Evolutionary conservation across 2,888 invertebrate species (phyloP).

Genomic region (Drosophila robusta): DNA sequence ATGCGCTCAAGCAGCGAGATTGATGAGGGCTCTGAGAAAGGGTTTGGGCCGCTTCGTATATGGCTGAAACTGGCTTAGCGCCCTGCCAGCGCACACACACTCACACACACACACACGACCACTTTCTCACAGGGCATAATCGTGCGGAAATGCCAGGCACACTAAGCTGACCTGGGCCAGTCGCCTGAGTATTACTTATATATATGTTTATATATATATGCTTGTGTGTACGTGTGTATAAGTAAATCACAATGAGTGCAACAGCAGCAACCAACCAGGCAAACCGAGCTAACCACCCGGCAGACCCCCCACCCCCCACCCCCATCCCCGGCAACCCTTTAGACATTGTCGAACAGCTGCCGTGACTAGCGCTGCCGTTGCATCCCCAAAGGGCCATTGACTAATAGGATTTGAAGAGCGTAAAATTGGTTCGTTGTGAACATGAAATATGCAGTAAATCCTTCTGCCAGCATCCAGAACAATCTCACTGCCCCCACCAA

Average conservation of each 20-base stretch:
- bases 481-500: slow-evolving; percentile 26
- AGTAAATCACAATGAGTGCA: slow-evolving; percentile 75
- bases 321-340: slow-evolving; percentile 60
- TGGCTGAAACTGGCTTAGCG: slow-evolving; percentile 52
- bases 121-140: slow-evolving; percentile 59
- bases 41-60: slow-evolving; percentile 41
- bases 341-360: slow-evolving; percentile 72
- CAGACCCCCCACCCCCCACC: slow-evolving; percentile 19
- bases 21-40: slow-evolving; percentile 66
- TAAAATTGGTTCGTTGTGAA: slow-evolving; percentile 86
- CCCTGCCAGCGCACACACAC: slow-evolving; percentile 11
- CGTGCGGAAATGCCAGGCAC: slow-evolving; percentile 77
- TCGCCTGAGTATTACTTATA: slow-evolving; percentile 70
- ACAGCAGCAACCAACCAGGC: slow-evolving; percentile 45
- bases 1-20: slow-evolving; percentile 78
- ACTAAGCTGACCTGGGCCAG: slow-evolving; percentile 75
- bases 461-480: slow-evolving; percentile 76
- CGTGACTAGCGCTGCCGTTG: slow-evolving; percentile 61
- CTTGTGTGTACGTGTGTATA: slow-evolving; percentile 31
- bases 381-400: slow-evolving; percentile 84
- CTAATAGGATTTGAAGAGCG: slow-evolving; percentile 86
- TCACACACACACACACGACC: slow-evolving; percentile 26
- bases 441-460: slow-evolving; percentile 86
- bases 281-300: slow-evolving; percentile 9
- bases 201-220: slow-evolving; percentile 13